Evolutionary conservation across 2,113 vertebrate genomes (phyloP).

Genomic region (Apteryx mantelli): DNA sequence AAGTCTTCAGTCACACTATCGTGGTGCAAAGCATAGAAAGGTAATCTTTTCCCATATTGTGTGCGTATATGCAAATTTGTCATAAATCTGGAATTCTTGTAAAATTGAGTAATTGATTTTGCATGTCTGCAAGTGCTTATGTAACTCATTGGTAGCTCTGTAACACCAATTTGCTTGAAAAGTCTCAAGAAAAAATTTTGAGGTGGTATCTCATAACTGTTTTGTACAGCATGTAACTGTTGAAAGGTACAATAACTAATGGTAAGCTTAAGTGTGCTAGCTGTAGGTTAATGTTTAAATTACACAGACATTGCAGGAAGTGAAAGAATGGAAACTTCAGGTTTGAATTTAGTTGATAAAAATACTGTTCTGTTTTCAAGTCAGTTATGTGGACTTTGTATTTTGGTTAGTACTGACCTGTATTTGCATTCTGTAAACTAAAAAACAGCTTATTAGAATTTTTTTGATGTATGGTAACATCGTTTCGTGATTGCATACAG

Average conservation of each 20-base stretch:
- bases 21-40: conserved; percentile 64
- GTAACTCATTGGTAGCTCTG: not conserved
- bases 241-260: not conserved
- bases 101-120: not conserved
- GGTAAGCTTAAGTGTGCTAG: not conserved
- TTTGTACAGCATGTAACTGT: not conserved
- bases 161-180: not conserved
- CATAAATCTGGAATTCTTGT: not conserved
- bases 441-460: not conserved
- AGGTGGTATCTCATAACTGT: not conserved
- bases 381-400: not conserved
- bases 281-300: not conserved
- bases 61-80: not conserved
- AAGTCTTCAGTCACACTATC: conserved; percentile 58
- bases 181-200: not conserved
- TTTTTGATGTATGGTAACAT: not conserved
- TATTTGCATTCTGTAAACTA: too few species aligned
- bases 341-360: not conserved
- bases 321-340: not conserved
- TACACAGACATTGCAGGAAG: rapidly evolving
- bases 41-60: conserved; percentile 16
- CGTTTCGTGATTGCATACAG: not conserved
- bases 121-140: not conserved
- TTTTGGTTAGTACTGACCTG: not conserved
- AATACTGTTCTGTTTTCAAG: not conserved